Percentiles rank a stretch among this genome's conserved stretches.
Evolutionary conservation across 2,113 vertebrate genomes (phyloP).

Genomic region (Xiphophorus maculatus): DNA sequence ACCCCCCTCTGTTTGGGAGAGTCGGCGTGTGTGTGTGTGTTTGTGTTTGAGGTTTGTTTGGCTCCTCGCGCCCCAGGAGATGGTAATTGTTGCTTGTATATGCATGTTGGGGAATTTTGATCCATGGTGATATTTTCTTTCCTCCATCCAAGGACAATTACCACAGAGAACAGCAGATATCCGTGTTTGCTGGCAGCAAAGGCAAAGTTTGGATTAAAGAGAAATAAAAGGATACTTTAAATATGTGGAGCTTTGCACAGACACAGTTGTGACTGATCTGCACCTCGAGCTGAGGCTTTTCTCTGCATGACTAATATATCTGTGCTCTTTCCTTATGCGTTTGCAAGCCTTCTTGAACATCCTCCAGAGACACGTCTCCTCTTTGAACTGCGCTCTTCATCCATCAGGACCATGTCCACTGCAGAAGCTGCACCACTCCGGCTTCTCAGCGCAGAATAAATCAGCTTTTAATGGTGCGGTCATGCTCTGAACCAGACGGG

Average conservation of each 20-base stretch:
- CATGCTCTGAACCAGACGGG: neutral
- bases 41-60: conserved; percentile 66
- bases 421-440: neutral
- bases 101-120: conserved; percentile 70
- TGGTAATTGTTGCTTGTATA: conserved; percentile 72
- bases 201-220: conserved; percentile 63
- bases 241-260: conserved; percentile 50
- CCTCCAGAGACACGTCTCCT: conserved; percentile 13
- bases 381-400: conserved; percentile 25
- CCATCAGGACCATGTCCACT: neutral
- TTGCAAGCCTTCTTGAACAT: conserved; percentile 21
- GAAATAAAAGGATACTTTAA: conserved; percentile 61
- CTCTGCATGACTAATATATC: conserved; percentile 43
- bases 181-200: conserved; percentile 63
- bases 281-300: conserved; percentile 42
- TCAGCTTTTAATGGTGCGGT: neutral
- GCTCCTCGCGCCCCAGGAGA: conserved; percentile 56
- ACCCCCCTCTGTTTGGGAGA: conserved; percentile 17
- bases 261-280: conserved; percentile 59
- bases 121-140: conserved; percentile 63
- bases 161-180: conserved; percentile 59
- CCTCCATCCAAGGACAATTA: conserved; percentile 72
- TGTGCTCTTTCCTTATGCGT: conserved; percentile 9
- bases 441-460: neutral
- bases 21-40: conserved; percentile 26